These are phyloP conservation scores for Melieria crassipennis DNA, from an alignment of 2,888 invertebrate genomes.

Conservation along the genomic window DNA sequence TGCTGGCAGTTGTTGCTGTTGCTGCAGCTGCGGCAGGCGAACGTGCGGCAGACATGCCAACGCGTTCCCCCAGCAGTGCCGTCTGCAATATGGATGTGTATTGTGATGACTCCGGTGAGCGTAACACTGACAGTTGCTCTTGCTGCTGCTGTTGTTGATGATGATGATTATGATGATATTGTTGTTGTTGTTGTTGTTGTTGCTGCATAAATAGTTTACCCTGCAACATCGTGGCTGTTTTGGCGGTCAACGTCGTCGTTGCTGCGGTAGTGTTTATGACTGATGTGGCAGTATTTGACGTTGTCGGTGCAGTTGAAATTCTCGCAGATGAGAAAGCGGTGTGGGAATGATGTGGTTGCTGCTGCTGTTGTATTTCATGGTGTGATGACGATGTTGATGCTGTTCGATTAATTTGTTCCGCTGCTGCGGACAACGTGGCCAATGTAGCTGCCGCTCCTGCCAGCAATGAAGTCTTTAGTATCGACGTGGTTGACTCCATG, in stretches of 20 bases:
- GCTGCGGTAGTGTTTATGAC: conserved; percentile 36
- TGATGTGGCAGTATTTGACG: conserved; percentile 35
- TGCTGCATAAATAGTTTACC: conserved; percentile 52
- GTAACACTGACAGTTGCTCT: no score
- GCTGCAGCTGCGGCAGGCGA: conserved; percentile 41
- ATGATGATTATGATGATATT: conserved; percentile 39
- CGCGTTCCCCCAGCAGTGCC: conserved; percentile 64
- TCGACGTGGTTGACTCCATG: conserved; percentile 50
- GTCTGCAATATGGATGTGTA: conserved; percentile 50
- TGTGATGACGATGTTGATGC: conserved; percentile 18
- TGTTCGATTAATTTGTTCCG: conserved; percentile 52
- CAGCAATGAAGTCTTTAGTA: conserved; percentile 56
- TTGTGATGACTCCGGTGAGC: conserved; percentile 38
- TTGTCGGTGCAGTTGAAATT: conserved; percentile 32
- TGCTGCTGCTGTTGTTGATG: conserved; percentile 40
- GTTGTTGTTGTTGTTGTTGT: conserved; percentile 52
- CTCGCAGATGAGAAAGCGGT: conserved; percentile 21
- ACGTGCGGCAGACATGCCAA: conserved; percentile 44
- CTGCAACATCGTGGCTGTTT: conserved; percentile 52
- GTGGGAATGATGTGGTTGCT: background rate
- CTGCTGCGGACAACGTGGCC: conserved; percentile 58
- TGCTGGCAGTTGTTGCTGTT: conserved; percentile 45
- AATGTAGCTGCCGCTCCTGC: conserved; percentile 59
- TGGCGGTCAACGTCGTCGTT: conserved; percentile 48
- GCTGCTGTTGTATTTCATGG: background rate